A percentile compares a stretch with the other conserved stretches of the same genome.
Evolutionary conservation across 2,113 vertebrate genomes (phyloP).

Genomic region (Stegostoma tigrinum): DNA sequence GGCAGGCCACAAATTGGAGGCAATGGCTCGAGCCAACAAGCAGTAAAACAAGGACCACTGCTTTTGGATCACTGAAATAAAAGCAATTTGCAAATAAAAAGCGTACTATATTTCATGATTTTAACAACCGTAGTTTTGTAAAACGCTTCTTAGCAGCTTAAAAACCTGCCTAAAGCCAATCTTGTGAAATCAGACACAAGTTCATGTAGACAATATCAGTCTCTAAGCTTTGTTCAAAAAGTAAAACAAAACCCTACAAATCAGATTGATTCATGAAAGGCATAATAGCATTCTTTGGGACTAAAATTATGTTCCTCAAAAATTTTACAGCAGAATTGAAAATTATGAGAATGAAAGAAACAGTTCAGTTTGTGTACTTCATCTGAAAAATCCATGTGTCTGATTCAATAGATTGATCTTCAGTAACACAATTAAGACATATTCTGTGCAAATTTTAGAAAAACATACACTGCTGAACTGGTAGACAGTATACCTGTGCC

Average conservation of each 20-base stretch:
- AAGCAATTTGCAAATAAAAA: not conserved
- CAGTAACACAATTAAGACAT: constrained; percentile 30
- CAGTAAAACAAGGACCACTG: not conserved
- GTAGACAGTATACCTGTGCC: not conserved
- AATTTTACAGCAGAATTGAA: constrained; percentile 20
- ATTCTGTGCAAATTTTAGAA: constrained; percentile 22
- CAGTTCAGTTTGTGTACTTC: not conserved
- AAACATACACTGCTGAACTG: constrained; percentile 16
- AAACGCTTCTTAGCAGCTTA: constrained; percentile 31
- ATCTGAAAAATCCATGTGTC: constrained; percentile 26
- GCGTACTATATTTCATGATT: constrained; percentile 23
- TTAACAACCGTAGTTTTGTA: constrained; percentile 25
- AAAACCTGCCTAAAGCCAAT: constrained; percentile 23
- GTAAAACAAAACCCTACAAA: not conserved
- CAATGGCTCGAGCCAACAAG: not conserved
- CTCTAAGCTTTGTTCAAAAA: constrained; percentile 1
- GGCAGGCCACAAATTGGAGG: not conserved
- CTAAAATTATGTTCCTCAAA: not conserved
- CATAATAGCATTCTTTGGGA: not conserved
- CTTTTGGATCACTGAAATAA: not conserved
- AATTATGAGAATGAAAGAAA: constrained; percentile 15
- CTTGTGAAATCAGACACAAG: constrained; percentile 27
- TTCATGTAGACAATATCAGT: not conserved
- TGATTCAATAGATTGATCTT: constrained; percentile 13
- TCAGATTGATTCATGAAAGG: not conserved